Conservation (phyloP, 2,113 vertebrate species). For the Piprites chloris region DNA sequence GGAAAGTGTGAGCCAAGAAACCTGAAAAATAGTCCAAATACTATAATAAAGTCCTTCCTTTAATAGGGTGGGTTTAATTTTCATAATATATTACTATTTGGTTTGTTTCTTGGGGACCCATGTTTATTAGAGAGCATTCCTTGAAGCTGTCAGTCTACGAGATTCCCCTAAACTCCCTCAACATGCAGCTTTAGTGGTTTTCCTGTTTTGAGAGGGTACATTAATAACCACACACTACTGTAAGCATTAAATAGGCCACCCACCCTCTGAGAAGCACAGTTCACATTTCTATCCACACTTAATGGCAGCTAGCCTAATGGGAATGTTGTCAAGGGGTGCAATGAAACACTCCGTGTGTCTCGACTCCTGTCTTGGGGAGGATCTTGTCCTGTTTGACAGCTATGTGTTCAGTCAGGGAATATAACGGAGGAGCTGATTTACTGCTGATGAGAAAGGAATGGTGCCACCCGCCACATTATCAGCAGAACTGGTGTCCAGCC, state of each 20-base stretch:
- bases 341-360: not conserved
- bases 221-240: conserved; percentile 17
- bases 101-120: conserved; percentile 51
- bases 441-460: not conserved
- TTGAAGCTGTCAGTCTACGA: not conserved
- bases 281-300: not conserved
- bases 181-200: not conserved
- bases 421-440: not conserved
- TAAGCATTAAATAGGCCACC: conserved; percentile 31
- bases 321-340: not conserved
- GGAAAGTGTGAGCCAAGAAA: conserved; percentile 48
- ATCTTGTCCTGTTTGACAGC: not conserved
- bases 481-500: not conserved
- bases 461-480: fast-evolving
- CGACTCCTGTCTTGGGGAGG: not conserved
- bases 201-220: not conserved
- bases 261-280: not conserved
- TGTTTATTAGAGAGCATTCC: conserved; percentile 21
- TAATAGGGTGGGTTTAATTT: conserved; percentile 46
- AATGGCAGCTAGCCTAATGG: not conserved
- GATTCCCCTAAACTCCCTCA: not conserved
- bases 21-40: conserved; percentile 55
- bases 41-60: conserved; percentile 27
- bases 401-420: not conserved
- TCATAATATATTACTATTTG: conserved; percentile 40